Evolutionary conservation across 35 echinoderm and acorn worm species (phyloP), one percentile per base, ranked within the genome.

Genomic region (Apostichopus parvimensis): DNA sequence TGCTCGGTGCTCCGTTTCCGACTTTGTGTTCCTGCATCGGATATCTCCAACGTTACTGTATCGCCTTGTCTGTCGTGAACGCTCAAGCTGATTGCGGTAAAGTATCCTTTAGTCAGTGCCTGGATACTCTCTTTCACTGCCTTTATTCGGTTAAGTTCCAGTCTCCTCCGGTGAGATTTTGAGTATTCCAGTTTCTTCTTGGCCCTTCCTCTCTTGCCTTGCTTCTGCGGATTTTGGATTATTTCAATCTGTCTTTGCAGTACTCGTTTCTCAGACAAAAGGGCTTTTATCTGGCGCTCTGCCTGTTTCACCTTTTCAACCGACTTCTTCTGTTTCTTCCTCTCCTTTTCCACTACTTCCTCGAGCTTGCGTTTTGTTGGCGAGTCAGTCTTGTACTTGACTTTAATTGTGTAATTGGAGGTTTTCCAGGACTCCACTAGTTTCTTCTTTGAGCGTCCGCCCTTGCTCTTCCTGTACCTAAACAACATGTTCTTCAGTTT

Each of bases 161-260:
- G 12, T 8, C 4, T 79, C 22, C 78, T 79, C 21, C 52, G 11
- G 78, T 11, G 22, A 11, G 78, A 79, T 87, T 62, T 87, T 8
- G 84, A 87, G 84, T 23, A 87, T 87, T 24, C 57, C 14, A 87
- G 52, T 28, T 87, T 87, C 54, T 64, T 87, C 12, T 28, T 87
- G 57, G 56, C 84, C 57, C 52, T 87, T 45, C 57, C 57, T 59
- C 57, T 82, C 54, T 52, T 56, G 9, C 25, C 23, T 55, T 28
- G 79, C 54, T 82, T 82, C 64, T 68, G 10, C 10, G 2, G 21
- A 17, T 8, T 3, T 21, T 17, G 21, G 21, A 20, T 53, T 6
- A 15, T 6, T 21, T 79, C 15, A 10, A 79, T 79, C 22, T 79
- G 11, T 24, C 78, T 11, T 79, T 79, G 4, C 7, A 79, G 78